Percentiles rank a stretch among this genome's conserved stretches.
phyloP scores from a whole-genome alignment of 2,113 vertebrate genomes.

The Melanocharis versteri region DNA sequence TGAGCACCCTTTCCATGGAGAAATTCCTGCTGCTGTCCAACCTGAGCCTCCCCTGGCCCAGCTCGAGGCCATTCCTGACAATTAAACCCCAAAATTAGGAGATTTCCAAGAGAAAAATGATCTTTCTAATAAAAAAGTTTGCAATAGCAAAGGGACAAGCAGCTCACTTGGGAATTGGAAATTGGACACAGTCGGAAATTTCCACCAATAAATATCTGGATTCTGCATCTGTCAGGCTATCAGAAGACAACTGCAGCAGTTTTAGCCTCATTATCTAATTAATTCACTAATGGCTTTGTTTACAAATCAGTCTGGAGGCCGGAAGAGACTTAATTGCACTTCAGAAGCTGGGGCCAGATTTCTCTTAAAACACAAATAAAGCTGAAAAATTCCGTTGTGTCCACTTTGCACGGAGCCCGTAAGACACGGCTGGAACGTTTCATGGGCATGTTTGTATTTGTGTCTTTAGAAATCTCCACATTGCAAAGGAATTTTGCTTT shows the following conservation, averaged over 20 bases:
- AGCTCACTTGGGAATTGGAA: background rate
- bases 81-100: background rate
- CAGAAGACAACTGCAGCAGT: background rate
- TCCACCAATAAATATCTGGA: background rate
- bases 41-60: background rate
- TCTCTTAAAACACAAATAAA: background rate
- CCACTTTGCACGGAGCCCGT: background rate
- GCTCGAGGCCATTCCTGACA: fast-evolving
- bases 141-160: background rate
- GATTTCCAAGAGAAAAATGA: background rate
- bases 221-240: background rate
- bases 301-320: background rate
- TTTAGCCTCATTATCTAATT: background rate
- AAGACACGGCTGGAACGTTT: background rate
- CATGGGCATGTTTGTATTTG: background rate
- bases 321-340: background rate
- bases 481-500: background rate
- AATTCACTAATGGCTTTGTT: constrained; percentile 21
- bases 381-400: background rate
- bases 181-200: background rate
- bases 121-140: background rate
- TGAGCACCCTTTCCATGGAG: background rate
- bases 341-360: background rate
- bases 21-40: background rate
- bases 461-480: background rate